phyloP scores from a whole-genome alignment of 2,113 vertebrate genomes.

The Notarius quadriscutis region DNA sequence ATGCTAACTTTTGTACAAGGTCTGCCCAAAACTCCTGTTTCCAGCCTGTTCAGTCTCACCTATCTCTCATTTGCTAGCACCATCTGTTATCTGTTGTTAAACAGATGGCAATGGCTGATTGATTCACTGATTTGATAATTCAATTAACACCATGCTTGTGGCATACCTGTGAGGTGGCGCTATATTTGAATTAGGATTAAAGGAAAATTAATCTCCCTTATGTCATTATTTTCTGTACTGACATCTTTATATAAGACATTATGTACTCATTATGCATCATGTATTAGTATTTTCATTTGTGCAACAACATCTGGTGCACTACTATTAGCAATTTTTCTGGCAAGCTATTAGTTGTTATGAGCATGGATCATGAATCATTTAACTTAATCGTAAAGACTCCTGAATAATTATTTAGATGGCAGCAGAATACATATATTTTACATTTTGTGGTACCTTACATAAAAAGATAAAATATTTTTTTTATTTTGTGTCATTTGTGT shows the following conservation, averaged over 20 bases:
- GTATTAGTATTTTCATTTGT: neutral
- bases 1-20: slow-evolving; percentile 5
- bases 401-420: neutral
- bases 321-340: neutral
- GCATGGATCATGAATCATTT: neutral
- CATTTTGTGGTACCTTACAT: too few species aligned
- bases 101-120: slow-evolving; percentile 50
- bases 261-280: neutral
- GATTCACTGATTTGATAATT: slow-evolving; percentile 52
- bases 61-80: slow-evolving; percentile 39
- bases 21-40: slow-evolving; percentile 2
- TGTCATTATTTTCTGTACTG: neutral
- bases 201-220: neutral
- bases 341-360: neutral
- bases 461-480: too few species aligned
- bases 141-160: slow-evolving; percentile 35
- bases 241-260: neutral
- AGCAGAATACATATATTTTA: neutral
- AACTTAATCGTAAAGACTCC: neutral
- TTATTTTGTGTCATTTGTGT: neutral
- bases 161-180: slow-evolving; percentile 33
- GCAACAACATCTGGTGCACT: neutral
- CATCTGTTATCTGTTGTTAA: slow-evolving; percentile 43
- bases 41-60: slow-evolving; percentile 29
- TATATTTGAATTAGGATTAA: slow-evolving; percentile 21